These are phyloP conservation scores for Eremobia ochroleuca DNA, from an alignment of 2,888 invertebrate genomes.

Conservation along the genomic window DNA sequence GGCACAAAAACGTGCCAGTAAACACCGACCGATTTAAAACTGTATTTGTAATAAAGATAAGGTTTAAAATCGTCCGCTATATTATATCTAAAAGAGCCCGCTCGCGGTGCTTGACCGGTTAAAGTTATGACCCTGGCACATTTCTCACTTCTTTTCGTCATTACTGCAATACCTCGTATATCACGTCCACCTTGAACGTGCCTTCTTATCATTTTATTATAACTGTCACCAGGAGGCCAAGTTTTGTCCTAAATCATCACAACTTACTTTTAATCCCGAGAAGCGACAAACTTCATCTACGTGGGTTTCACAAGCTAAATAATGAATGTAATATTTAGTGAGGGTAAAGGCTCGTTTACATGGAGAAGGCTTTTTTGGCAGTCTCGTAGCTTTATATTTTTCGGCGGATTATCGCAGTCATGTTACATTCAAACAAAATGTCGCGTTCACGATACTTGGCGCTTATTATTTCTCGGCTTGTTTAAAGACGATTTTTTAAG, in stretches of 20 bases:
- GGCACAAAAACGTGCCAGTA: too few relatives aligned
- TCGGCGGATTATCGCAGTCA: not conserved
- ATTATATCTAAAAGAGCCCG: too few relatives aligned
- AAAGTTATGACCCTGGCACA: not conserved
- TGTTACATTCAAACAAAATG: not conserved
- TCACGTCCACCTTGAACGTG: conserved; percentile 6
- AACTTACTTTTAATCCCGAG: conserved; percentile 44
- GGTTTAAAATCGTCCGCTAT: too few relatives aligned
- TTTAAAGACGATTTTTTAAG: not conserved
- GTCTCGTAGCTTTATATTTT: not conserved
- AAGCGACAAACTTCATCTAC: conserved; percentile 28
- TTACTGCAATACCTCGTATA: not conserved
- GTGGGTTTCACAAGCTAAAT: conserved; percentile 26
- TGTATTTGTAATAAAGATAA: too few relatives aligned
- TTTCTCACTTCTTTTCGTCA: not conserved
- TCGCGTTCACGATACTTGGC: not conserved
- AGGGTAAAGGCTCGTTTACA: not conserved
- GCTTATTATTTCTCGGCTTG: not conserved
- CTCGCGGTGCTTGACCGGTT: too few relatives aligned
- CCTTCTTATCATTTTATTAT: conserved; percentile 24
- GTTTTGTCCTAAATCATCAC: conserved; percentile 36
- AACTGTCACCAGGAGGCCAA: conserved; percentile 19
- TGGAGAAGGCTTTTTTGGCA: not conserved
- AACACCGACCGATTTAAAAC: too few relatives aligned
- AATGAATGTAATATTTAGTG: conserved; percentile 49